phyloP scores from a whole-genome alignment of 2,797 vertebrate species.

The Typhlichthys subterraneus region DNA sequence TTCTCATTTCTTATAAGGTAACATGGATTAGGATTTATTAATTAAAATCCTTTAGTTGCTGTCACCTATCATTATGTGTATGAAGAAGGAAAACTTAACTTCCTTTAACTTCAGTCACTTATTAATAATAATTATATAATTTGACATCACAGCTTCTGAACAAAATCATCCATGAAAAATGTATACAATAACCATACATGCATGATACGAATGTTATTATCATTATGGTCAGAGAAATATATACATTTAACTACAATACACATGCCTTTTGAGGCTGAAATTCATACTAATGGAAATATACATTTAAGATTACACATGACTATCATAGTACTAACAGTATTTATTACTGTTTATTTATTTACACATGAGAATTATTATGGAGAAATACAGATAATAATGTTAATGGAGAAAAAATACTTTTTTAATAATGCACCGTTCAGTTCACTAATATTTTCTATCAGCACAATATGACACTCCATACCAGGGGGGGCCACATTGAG shows the following conservation, averaged over 20 bases:
- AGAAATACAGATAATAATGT: too few relatives aligned
- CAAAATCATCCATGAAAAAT: neutral
- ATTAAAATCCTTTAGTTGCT: too few relatives aligned
- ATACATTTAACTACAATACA: neutral
- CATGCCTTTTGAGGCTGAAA: neutral
- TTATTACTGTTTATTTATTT: too few relatives aligned
- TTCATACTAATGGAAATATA: neutral
- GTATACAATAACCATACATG: neutral
- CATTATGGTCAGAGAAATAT: conserved; percentile 1
- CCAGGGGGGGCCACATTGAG: too few relatives aligned
- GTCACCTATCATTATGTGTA: neutral
- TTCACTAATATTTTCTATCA: neutral
- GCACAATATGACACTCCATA: neutral
- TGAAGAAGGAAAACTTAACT: neutral
- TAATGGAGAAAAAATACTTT: neutral
- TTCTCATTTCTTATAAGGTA: too few relatives aligned
- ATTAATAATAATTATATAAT: neutral
- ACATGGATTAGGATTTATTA: neutral
- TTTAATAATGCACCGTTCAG: neutral
- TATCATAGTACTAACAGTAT: too few relatives aligned
- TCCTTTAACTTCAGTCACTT: neutral
- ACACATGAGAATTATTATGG: too few relatives aligned
- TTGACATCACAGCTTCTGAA: neutral
- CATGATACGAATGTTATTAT: conserved; percentile 14
- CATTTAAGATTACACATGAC: neutral